These are phyloP conservation scores for Abrostola tripartita DNA, from an alignment of 2,888 invertebrate genomes.

Conservation along the genomic window DNA sequence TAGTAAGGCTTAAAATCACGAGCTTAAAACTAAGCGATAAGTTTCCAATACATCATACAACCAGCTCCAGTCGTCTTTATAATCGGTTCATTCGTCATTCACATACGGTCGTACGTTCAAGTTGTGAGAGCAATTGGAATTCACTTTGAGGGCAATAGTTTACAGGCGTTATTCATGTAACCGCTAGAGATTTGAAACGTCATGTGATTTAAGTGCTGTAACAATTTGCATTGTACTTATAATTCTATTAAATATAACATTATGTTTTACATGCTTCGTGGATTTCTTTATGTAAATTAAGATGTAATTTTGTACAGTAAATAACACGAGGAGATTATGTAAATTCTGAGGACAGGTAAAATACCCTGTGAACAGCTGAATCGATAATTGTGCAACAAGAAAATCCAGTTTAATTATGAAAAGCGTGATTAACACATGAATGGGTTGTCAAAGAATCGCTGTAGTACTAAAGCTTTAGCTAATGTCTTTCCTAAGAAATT, in stretches of 20 bases:
- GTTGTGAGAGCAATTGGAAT: slow-evolving; percentile 61
- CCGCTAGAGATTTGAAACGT: slow-evolving; percentile 53
- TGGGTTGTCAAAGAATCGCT: too few species aligned
- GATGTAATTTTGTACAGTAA: too few species aligned
- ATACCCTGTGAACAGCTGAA: too few species aligned
- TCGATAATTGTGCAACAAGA: too few species aligned
- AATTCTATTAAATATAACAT: too few species aligned
- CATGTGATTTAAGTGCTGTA: not conserved
- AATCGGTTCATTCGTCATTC: slow-evolving; percentile 32
- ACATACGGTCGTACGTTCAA: slow-evolving; percentile 47
- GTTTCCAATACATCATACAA: slow-evolving; percentile 20
- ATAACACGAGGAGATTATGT: too few species aligned
- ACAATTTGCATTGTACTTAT: too few species aligned
- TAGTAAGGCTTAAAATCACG: not conserved
- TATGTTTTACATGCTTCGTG: too few species aligned
- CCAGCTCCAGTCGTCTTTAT: slow-evolving; percentile 6
- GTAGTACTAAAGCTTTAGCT: not conserved
- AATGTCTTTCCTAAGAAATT: not conserved
- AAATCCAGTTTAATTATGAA: too few species aligned
- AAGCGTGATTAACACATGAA: too few species aligned
- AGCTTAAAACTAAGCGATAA: slow-evolving; percentile 5
- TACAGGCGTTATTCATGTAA: slow-evolving; percentile 45
- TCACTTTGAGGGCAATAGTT: slow-evolving; percentile 58
- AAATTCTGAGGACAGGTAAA: too few species aligned
- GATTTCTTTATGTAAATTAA: too few species aligned